Evolutionary conservation across 2,888 invertebrate genomes (phyloP).

Genomic region (Cephalotes varians): DNA sequence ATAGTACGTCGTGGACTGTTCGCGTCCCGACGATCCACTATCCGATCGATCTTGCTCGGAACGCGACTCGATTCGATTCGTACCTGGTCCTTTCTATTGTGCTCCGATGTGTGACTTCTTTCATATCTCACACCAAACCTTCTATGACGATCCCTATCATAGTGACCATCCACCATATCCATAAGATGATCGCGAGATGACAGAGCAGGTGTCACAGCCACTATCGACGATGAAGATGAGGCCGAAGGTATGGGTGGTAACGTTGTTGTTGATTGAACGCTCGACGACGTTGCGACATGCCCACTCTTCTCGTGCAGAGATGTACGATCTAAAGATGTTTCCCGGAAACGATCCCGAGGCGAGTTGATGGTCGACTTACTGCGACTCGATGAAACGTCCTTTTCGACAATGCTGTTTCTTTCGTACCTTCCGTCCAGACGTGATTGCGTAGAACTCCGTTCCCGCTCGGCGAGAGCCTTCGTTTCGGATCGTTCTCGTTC

Average conservation of each 20-base stretch:
- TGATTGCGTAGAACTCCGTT: conserved; percentile 67
- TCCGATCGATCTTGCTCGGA: conserved; percentile 79
- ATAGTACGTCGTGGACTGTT: conserved; percentile 79
- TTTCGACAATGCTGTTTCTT: conserved; percentile 75
- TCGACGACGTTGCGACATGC: conserved; percentile 57
- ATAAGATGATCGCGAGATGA: conserved; percentile 78
- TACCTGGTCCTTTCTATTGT: conserved; percentile 77
- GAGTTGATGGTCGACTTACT: conserved; percentile 82
- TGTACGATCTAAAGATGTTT: conserved; percentile 87
- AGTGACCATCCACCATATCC: conserved; percentile 77
- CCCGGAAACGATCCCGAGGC: conserved; percentile 86
- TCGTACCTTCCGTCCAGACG: conserved; percentile 80
- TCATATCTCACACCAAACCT: conserved; percentile 74
- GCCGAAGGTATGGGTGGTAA: conserved; percentile 62
- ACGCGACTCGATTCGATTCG: conserved; percentile 61
- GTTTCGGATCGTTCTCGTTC: conserved; percentile 78
- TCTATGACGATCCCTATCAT: conserved; percentile 78
- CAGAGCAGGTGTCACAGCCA: conserved; percentile 55
- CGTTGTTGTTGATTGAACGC: conserved; percentile 56
- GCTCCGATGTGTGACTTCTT: conserved; percentile 76
- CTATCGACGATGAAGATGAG: conserved; percentile 65
- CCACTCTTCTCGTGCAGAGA: conserved; percentile 65
- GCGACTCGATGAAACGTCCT: conserved; percentile 73
- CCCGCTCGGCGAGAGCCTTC: conserved; percentile 69
- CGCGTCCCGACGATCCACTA: conserved; percentile 78